Conservation (phyloP, 2,113 vertebrate species). For the Arothron firmamentum region DNA sequence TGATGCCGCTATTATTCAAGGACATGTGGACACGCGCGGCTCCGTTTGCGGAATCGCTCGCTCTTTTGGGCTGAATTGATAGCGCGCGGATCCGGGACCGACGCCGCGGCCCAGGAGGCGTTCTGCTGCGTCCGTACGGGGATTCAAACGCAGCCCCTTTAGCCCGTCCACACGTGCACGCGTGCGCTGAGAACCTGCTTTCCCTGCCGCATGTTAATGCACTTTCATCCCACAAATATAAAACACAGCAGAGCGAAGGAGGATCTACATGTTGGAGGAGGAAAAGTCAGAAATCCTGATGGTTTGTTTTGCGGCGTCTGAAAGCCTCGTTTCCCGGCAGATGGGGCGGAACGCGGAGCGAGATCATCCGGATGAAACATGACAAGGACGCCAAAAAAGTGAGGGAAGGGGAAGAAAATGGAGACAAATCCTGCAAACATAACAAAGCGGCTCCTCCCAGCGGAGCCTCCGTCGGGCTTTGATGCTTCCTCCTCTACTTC, state of each 20-base stretch:
- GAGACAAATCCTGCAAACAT: too few species aligned
- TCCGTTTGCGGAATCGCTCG: slow-evolving; percentile 28
- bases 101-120: neutral
- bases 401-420: neutral
- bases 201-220: slow-evolving; percentile 4
- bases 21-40: slow-evolving; percentile 38
- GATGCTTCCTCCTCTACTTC: too few species aligned
- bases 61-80: slow-evolving; percentile 38
- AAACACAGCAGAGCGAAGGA: neutral
- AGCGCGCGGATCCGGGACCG: slow-evolving; percentile 10
- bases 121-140: slow-evolving; percentile 4
- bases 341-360: too few species aligned
- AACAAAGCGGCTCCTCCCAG: too few species aligned
- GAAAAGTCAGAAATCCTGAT: too few species aligned
- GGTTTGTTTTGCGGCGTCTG: too few species aligned
- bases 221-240: neutral
- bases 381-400: too few species aligned
- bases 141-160: slow-evolving; percentile 18
- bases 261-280: too few species aligned
- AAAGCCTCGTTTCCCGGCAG: too few species aligned
- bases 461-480: too few species aligned
- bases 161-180: neutral
- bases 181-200: neutral
- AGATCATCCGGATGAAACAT: too few species aligned
- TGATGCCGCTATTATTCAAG: slow-evolving; percentile 55